A percentile compares a stretch with the other conserved stretches of the same genome.
Conservation (phyloP, 2,113 vertebrate species). For the Helogale parvula region DNA sequence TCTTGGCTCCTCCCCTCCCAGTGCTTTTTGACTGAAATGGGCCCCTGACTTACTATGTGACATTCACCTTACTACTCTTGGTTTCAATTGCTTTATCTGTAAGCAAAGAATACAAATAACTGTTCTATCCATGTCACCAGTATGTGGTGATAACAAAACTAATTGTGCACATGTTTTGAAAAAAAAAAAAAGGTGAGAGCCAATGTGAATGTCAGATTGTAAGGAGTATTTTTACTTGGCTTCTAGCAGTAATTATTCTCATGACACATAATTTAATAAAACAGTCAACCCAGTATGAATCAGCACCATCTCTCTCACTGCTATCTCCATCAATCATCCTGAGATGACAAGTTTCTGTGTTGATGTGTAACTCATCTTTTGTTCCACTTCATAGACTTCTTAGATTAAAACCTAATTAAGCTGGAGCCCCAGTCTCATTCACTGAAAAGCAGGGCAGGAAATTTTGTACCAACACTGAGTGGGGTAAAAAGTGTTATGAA, state of each 20-base stretch:
- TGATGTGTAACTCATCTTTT: constrained; percentile 29
- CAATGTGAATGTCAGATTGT: neutral
- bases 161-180: neutral
- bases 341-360: constrained; percentile 31
- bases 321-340: constrained; percentile 53
- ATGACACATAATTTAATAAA: constrained; percentile 59
- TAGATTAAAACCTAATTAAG: constrained; percentile 60
- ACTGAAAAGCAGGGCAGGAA: neutral
- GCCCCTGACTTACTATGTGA: neutral
- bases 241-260: constrained; percentile 45
- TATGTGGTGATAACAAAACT: neutral
- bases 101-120: neutral
- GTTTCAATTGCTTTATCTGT: neutral
- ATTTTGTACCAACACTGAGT: neutral
- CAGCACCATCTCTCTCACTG: neutral
- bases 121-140: neutral
- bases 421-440: neutral
- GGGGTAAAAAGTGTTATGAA: neutral
- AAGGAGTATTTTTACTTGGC: constrained; percentile 5
- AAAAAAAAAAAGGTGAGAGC: neutral
- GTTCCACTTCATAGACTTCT: constrained; percentile 32
- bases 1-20: no score
- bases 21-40: neutral
- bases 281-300: neutral
- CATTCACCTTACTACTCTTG: neutral